phyloP scores from a whole-genome alignment of 2,113 vertebrate genomes.

The Spilogale gracilis region DNA sequence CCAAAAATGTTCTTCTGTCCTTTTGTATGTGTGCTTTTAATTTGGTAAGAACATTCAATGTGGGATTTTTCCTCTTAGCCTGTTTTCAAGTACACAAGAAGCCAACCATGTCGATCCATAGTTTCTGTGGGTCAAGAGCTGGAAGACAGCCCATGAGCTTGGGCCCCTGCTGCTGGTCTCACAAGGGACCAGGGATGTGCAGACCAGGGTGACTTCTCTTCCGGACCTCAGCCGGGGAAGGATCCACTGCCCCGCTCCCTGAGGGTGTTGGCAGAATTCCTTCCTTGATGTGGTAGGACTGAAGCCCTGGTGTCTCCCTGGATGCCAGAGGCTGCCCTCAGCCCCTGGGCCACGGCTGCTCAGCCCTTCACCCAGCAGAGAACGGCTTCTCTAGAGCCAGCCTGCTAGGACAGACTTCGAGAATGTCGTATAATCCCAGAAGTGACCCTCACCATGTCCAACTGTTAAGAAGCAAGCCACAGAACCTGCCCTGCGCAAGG shows the following conservation, averaged over 20 bases:
- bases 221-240: background rate
- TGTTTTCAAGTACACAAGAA: background rate
- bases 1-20: background rate
- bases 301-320: background rate
- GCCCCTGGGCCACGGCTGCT: fast-evolving
- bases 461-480: background rate
- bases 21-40: background rate
- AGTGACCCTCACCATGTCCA: background rate
- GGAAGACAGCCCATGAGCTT: too few species aligned
- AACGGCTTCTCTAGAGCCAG: background rate
- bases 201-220: background rate
- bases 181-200: background rate
- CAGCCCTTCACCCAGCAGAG: background rate
- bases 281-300: background rate
- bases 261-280: background rate
- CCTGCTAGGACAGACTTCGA: background rate
- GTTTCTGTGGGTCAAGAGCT: background rate
- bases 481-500: background rate
- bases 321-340: background rate
- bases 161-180: background rate
- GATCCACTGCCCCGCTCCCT: background rate
- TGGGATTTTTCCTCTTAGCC: background rate
- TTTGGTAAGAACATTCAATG: background rate
- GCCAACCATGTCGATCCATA: too few species aligned
- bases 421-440: too few species aligned